These are phyloP conservation scores for Oophaga sylvatica DNA, from an alignment of 2,797 vertebrate genomes.

Conservation along the genomic window DNA sequence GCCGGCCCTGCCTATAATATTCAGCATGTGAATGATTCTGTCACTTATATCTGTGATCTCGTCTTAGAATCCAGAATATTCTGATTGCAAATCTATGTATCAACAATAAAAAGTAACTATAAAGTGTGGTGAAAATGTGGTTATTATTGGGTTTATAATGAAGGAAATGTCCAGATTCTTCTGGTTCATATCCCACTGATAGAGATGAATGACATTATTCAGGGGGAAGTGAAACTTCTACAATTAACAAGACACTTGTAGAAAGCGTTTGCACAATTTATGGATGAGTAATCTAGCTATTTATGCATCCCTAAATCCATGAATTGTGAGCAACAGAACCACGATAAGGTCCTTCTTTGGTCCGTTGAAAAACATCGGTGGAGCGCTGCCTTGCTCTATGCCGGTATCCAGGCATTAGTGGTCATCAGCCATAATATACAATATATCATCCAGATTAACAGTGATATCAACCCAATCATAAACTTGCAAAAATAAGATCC, in stretches of 20 bases:
- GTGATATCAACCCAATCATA: no score
- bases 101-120: background rate
- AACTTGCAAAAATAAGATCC: no score
- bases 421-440: no score
- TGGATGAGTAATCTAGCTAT: background rate
- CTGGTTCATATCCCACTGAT: no score
- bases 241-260: background rate
- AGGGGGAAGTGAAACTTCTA: no score
- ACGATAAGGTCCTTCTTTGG: slow-evolving; percentile 13
- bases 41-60: no score
- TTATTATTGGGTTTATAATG: background rate
- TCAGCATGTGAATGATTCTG: background rate
- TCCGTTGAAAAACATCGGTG: slow-evolving; percentile 16
- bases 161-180: background rate
- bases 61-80: background rate
- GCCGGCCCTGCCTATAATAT: background rate
- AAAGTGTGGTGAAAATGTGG: background rate
- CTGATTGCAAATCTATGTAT: background rate
- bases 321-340: slow-evolving; percentile 18
- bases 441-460: no score
- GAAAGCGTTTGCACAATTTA: slow-evolving; percentile 15
- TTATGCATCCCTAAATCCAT: background rate
- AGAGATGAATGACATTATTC: no score
- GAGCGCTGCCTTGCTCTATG: no score
- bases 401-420: no score